These are phyloP conservation scores for Capromys pilorides DNA, from an alignment of 2,797 vertebrate species.

Conservation along the genomic window DNA sequence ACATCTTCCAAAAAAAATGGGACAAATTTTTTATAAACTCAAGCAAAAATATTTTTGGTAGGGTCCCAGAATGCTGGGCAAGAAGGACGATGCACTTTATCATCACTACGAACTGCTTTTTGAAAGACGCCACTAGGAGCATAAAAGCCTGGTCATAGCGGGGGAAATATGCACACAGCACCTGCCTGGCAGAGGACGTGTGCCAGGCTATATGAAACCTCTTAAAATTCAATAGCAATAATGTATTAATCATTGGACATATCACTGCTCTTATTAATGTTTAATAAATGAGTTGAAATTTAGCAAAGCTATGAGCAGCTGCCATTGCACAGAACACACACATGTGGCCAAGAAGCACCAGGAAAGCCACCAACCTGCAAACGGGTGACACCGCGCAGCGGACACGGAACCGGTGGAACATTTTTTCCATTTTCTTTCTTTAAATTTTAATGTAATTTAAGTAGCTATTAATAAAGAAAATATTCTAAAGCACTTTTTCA, in stretches of 20 bases:
- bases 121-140: neutral
- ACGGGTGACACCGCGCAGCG: neutral
- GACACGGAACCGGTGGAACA: neutral
- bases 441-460: neutral
- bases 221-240: neutral
- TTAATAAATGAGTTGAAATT: neutral
- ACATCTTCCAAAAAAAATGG: neutral
- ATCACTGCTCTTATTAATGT: neutral
- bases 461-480: neutral
- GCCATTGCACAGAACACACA: neutral
- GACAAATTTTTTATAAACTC: slow-evolving; percentile 14
- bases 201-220: neutral
- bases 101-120: neutral
- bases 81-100: neutral
- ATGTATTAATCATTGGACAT: neutral
- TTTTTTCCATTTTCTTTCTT: neutral
- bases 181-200: neutral
- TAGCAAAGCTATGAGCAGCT: slow-evolving; percentile 12
- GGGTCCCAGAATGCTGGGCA: neutral
- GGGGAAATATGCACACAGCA: neutral
- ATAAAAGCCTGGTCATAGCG: neutral
- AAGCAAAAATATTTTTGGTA: neutral
- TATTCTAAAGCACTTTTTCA: neutral
- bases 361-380: neutral
- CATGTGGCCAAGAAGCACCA: neutral